A percentile compares a stretch with the other conserved stretches of the same genome.
Conservation (phyloP, 2,888 invertebrate genomes). For the Caenorhabditis angaria region DNA sequence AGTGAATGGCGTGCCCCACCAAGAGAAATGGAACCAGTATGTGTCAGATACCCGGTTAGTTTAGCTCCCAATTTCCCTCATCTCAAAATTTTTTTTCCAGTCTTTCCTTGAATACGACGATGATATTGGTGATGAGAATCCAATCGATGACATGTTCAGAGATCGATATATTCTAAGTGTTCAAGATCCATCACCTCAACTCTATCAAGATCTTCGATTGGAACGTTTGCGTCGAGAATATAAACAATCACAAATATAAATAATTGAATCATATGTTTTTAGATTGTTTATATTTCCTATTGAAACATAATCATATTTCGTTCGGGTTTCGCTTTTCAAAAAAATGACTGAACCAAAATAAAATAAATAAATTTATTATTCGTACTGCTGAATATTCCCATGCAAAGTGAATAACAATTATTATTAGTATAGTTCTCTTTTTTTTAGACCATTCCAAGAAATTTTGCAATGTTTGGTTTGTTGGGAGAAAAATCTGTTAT, state of each 20-base stretch:
- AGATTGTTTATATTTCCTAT: slow-evolving; percentile 3
- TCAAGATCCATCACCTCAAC: slow-evolving; percentile 51
- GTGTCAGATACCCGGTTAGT: slow-evolving; percentile 32
- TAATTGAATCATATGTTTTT: neutral
- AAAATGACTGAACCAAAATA: neutral
- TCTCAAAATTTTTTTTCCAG: slow-evolving; percentile 15
- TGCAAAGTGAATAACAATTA: neutral
- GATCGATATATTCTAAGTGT: slow-evolving; percentile 56
- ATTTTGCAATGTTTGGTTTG: too few species aligned
- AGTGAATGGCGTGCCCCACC: slow-evolving; percentile 46
- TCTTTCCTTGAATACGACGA: slow-evolving; percentile 37
- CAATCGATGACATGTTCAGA: slow-evolving; percentile 55
- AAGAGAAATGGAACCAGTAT: slow-evolving; percentile 27
- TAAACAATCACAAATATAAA: slow-evolving; percentile 51
- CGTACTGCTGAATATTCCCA: neutral
- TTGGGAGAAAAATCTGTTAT: too few species aligned
- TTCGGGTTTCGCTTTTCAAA: neutral
- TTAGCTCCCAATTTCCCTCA: too few species aligned
- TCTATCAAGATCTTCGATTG: slow-evolving; percentile 52
- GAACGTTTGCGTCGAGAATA: slow-evolving; percentile 53
- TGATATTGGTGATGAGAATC: slow-evolving; percentile 45
- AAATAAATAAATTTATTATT: neutral
- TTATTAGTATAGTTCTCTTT: neutral
- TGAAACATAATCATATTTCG: slow-evolving; percentile 1
- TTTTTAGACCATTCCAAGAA: neutral